Percentiles rank a stretch among this genome's conserved stretches.
Evolutionary conservation across 2,888 invertebrate genomes (phyloP).

Genomic region (Galerucella calmariensis): DNA sequence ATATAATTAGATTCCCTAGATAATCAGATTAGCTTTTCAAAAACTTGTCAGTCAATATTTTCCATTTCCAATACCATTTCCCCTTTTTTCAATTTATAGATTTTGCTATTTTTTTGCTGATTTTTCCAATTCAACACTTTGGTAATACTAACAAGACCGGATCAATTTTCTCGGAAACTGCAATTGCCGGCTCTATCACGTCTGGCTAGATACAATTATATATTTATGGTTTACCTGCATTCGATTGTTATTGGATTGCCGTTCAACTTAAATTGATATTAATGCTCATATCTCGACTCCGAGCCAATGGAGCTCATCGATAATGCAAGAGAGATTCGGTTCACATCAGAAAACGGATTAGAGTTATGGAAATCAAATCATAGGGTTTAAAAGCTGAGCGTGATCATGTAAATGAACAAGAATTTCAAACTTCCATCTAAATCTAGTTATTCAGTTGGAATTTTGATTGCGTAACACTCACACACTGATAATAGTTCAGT

Average conservation of each 20-base stretch:
- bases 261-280: conserved; percentile 39
- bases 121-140: not conserved
- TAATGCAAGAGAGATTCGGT: conserved; percentile 30
- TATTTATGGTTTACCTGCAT: conserved; percentile 35
- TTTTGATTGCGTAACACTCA: not conserved
- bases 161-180: conserved; percentile 6
- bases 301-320: conserved; percentile 34
- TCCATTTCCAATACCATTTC: too few relatives aligned
- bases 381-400: conserved; percentile 3
- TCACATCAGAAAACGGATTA: conserved; percentile 32
- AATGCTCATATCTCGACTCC: conserved; percentile 36
- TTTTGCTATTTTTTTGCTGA: not conserved
- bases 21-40: too few relatives aligned
- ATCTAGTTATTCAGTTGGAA: not conserved
- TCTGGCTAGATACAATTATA: conserved; percentile 19
- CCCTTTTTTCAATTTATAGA: too few relatives aligned
- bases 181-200: conserved; percentile 5
- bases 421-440: not conserved
- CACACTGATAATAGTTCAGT: not conserved
- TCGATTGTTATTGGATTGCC: conserved; percentile 38
- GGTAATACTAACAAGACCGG: not conserved
- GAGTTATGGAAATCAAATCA: conserved; percentile 21
- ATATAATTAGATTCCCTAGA: too few relatives aligned
- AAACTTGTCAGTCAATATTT: too few relatives aligned
- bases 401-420: not conserved